phyloP scores from a whole-genome alignment of 2,888 invertebrate species.

The Sialis fuliginosa region DNA sequence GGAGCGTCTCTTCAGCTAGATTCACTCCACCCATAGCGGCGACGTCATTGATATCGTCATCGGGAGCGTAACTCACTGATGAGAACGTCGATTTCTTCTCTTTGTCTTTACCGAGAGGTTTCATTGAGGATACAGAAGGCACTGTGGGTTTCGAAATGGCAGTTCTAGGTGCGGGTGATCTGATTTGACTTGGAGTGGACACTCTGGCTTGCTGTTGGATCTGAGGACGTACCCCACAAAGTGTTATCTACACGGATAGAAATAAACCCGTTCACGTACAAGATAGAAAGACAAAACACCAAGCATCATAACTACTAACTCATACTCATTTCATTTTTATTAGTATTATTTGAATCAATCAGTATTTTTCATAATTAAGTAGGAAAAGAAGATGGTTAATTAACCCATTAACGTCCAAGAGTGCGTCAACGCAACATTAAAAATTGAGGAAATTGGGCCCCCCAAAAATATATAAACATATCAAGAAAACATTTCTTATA shows the following conservation, averaged over 20 bases:
- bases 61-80: slow-evolving; percentile 36
- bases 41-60: slow-evolving; percentile 96
- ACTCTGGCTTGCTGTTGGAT: slow-evolving; percentile 20
- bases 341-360: neutral
- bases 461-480: no score
- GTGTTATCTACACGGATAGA: slow-evolving; percentile 7
- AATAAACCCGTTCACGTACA: no score
- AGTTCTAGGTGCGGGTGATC: slow-evolving; percentile 16
- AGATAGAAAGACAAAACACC: no score
- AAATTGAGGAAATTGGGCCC: no score
- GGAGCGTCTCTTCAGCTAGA: slow-evolving; percentile 86
- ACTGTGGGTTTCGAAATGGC: slow-evolving; percentile 33
- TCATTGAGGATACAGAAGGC: slow-evolving; percentile 32
- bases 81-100: slow-evolving; percentile 48
- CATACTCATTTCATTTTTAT: neutral
- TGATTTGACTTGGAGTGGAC: slow-evolving; percentile 26
- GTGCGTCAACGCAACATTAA: no score
- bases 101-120: slow-evolving; percentile 55
- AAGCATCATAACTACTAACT: no score
- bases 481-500: no score
- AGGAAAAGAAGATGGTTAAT: no score
- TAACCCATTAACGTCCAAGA: no score
- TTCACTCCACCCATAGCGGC: slow-evolving; percentile 99
- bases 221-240: slow-evolving; percentile 20
- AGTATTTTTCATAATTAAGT: no score